Conservation (phyloP, 2,797 vertebrate species). For the Hippoglossus hippoglossus region DNA sequence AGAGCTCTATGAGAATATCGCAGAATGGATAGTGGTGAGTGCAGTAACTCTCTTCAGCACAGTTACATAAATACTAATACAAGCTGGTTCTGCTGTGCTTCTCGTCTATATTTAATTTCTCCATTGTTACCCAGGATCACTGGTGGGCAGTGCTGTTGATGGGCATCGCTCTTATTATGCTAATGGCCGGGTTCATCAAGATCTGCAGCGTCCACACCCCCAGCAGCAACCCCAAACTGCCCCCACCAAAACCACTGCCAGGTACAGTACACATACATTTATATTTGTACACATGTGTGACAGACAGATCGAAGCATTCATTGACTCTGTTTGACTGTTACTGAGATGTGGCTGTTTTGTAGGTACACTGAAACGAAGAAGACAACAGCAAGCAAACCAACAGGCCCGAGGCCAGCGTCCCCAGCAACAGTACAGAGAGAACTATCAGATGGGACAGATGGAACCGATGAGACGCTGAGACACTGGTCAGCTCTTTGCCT, state of each 20-base stretch:
- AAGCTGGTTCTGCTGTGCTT: neutral
- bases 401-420: conserved; percentile 82
- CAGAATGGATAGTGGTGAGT: conserved; percentile 98
- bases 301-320: neutral
- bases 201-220: conserved; percentile 99
- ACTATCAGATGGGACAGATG: conserved; percentile 94
- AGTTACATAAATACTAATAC: neutral
- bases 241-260: conserved; percentile 94
- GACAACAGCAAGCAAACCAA: conserved; percentile 82
- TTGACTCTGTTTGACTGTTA: neutral
- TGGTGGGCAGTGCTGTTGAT: conserved; percentile 99
- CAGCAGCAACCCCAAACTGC: conserved; percentile 97
- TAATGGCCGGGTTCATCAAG: conserved; percentile 99
- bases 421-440: conserved; percentile 86
- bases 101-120: neutral
- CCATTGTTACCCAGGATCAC: conserved; percentile 83
- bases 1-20: conserved; percentile 95
- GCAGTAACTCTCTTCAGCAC: neutral
- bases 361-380: conserved; percentile 94
- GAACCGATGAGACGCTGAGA: conserved; percentile 91
- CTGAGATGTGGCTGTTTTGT: conserved; percentile 35
- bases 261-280: conserved; percentile 75
- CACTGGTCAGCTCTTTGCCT: conserved; percentile 88
- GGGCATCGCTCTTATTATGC: conserved; percentile 96
- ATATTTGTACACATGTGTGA: too few relatives aligned